Evolutionary conservation across 2,888 invertebrate genomes (phyloP), one percentile per base, ranked within the genome.

Genomic region (Fragum sueziense): DNA sequence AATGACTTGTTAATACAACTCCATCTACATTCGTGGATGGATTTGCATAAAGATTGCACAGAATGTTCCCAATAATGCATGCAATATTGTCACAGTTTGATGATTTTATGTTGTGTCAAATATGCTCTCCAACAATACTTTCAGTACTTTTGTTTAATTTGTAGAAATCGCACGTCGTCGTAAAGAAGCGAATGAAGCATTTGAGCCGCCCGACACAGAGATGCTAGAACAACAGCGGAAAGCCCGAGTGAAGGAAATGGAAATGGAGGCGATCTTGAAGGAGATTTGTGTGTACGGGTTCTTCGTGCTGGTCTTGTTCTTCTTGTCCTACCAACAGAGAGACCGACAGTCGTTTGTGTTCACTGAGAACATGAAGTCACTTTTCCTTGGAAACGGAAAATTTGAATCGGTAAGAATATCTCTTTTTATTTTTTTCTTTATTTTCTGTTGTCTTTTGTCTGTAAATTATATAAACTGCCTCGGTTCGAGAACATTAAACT

Each of bases 321-420:
- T 93, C 89, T 82, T 93, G 47, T 92, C 92, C 37, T 93, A 93
- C 82, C 93, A 93, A 82, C 90, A 91, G 70, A 85, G 93, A 20
- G 92, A 92, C 80, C 86, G 87, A 6, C 83, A 88, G 74, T 91
- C 91, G 4, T 93, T 85, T 82, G 57, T 76, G 17, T 88, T 87
- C 69, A 88, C 89, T 7, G 80, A 86, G 51, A 91, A 90, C 79
- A 81, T 93, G 67, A 89, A 88, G 72, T 89, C 88, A 69, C 88
- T 84, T 27, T 92, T 92, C 84, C 79, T 86, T n/a, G 80, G 78
- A 33, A 65, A 65, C 41, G 79, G 77, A 52, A 84, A 83, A n/a
- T 89, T 89, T 69, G 84, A 88, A 37, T 78, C 76, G 62, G 91
- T 91, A 77, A 76, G 84, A 41, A 29, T 9, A 37, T n/a, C n/a